Base-by-base conservation (phyloP, 2,797 vertebrate species). In the Diplodus puntazzo region DNA sequence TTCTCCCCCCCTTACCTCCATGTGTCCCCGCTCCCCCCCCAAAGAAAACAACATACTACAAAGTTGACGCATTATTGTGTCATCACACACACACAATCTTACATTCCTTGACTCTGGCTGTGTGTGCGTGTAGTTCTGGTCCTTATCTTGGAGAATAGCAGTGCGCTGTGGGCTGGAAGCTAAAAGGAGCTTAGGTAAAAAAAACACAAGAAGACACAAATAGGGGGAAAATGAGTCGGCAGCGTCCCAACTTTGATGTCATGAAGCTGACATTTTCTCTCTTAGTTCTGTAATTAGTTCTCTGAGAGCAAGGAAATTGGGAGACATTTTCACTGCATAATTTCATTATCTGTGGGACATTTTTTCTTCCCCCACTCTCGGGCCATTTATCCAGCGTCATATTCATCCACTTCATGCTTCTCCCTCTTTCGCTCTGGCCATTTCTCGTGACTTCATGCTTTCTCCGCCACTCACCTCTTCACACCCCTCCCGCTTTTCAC, bases 241-340 rank as follows among this genome's bases (percentile, higher is more conserved):
- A 80, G 75, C 27, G 16, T 77, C 77, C 62, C 57, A 70, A 82
- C 89, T 93, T 93, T 93, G 90, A 93, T 90, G 90, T 91, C 91
- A 87, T 46, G 30, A 86, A 65, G 87, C 78, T 91, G 90, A 88
- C 88, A 90, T 88, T 90, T 92, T 86, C 71, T 84, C 79, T 81
- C 65, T 59, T 81, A 66, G 73, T 88, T 90, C 82, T 92, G 81
- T 92, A 93, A 94, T 93, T 92, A 92, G 88, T 89, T 93, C 80
- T 89, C 82, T 77, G 79, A 77, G 75, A 88, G 85, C 82, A 84
- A 80, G 87, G 73, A 88, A 87, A 90, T 81, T 84, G 77, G 84
- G 59, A 78, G 83, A 86, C 75, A 79, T 87, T 89, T 87, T 65
- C 60, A 20, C 75, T 30, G 83, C 69, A 79, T 91, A 87, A 93